phyloP scores from a whole-genome alignment of 2,113 vertebrate genomes.

The Xenus cinereus region DNA sequence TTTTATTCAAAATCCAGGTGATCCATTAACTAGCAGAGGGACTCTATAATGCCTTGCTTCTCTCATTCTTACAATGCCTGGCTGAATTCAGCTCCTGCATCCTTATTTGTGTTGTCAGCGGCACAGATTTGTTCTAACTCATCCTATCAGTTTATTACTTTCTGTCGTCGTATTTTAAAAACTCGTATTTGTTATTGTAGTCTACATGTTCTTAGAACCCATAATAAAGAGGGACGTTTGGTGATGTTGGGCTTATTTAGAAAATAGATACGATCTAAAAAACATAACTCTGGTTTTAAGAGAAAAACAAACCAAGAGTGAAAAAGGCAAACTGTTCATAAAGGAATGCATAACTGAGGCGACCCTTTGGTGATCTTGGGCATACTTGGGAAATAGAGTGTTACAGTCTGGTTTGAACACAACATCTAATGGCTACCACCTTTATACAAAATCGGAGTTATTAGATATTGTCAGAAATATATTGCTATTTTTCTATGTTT shows the following conservation, averaged over 20 bases:
- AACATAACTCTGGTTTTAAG: neutral
- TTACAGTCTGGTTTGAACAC: neutral
- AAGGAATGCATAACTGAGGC: neutral
- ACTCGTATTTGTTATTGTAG: neutral
- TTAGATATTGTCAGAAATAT: neutral
- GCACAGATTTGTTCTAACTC: neutral
- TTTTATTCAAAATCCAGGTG: neutral
- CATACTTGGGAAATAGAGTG: neutral
- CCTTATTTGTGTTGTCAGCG: neutral
- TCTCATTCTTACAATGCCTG: neutral
- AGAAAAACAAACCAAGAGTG: neutral
- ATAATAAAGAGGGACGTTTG: neutral
- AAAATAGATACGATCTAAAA: slow-evolving; percentile 18
- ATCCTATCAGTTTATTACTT: neutral
- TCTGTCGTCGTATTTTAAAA: neutral
- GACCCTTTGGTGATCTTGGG: neutral
- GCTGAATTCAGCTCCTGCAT: neutral
- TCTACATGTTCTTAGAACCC: neutral
- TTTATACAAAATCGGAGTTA: neutral
- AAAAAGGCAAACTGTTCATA: slow-evolving; percentile 31
- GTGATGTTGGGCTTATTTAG: neutral
- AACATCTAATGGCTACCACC: neutral
- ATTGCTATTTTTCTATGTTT: neutral
- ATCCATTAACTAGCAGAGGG: neutral
- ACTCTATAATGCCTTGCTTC: neutral